Base-by-base conservation (phyloP, 2,888 invertebrate species). In the Rhamnusium bicolor region DNA sequence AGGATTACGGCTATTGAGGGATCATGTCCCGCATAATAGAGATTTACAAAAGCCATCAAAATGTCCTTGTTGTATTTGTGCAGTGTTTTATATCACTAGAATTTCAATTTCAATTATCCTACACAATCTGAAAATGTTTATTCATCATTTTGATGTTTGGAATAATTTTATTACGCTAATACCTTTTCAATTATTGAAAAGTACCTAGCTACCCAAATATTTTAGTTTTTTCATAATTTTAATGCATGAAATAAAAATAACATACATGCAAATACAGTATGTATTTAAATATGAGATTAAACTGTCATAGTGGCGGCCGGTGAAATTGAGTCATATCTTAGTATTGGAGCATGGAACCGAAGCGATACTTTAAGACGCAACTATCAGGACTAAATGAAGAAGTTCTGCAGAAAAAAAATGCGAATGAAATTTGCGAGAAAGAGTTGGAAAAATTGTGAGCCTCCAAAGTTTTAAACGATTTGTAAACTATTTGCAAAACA, bases 51-150 rank as follows among this genome's bases (percentile, higher is more conserved):
- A 75, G 76, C 78, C 54, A 75, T 75, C 75, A 68, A 68, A 77
- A 73, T 75, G 71, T 71, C 73, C 77, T 72, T 75, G 78, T 81
- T 81, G 81, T 84, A 80, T 84, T 83, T 84, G 83, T 82, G 82
- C 82, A 81, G 79, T 82, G 81, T 81, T 83, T 81, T 80, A 78
- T 81, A 74, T 73, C 69, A 69, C 69, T 79, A 75, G 78, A 79
- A 79, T 82, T 82, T 79, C 80, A 76, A 78, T 78, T 78, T 78
- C 78, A 76, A 76, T 78, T 78, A 78, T 78, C 76, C 74, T 53
- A 71, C 72, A 65, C 69, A 72, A 71, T 72, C 68, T 49, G 67
- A 49, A 66, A 62, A 71, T 74, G 72, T 72, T 71, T 69, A 58
- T 71, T 72, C 74, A 74, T 72, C 76, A 72, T 74, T 76, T 73